Conservation (phyloP, 2,797 vertebrate species). For the Microchirus variegatus region DNA sequence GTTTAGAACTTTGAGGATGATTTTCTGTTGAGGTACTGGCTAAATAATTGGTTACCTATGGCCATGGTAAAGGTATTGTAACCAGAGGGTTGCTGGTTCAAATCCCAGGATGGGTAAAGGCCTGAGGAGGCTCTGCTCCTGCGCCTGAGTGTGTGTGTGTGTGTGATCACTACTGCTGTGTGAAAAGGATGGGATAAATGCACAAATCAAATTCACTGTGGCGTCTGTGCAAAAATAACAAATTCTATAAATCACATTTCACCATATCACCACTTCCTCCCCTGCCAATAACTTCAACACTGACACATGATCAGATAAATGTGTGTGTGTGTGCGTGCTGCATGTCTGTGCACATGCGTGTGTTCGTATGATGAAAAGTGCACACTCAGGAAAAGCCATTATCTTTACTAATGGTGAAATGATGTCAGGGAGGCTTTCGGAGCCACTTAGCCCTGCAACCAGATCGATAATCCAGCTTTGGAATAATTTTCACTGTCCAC, state of each 20-base stretch:
- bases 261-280: constrained; percentile 4
- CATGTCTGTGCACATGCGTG: not conserved
- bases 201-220: too few species aligned
- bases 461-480: constrained; percentile 67
- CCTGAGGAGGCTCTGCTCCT: too few species aligned
- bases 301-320: constrained; percentile 16
- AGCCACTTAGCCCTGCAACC: constrained; percentile 68
- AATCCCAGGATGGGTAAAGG: too few species aligned
- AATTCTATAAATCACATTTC: constrained; percentile 5
- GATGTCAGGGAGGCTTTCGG: constrained; percentile 69
- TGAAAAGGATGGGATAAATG: too few species aligned
- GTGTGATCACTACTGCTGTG: too few species aligned
- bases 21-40: too few species aligned
- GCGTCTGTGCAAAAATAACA: too few species aligned
- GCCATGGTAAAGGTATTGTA: too few species aligned
- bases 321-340: not conserved
- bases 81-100: too few species aligned
- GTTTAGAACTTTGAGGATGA: too few species aligned
- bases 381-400: constrained; percentile 61
- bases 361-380: constrained; percentile 36
- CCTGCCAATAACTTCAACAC: constrained; percentile 16
- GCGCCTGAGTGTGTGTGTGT: too few species aligned
- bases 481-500: constrained; percentile 63
- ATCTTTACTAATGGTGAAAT: constrained; percentile 67
- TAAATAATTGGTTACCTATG: too few species aligned